Evolutionary conservation across 2,888 invertebrate species (phyloP).

Genomic region (Hypsopygia costalis): DNA sequence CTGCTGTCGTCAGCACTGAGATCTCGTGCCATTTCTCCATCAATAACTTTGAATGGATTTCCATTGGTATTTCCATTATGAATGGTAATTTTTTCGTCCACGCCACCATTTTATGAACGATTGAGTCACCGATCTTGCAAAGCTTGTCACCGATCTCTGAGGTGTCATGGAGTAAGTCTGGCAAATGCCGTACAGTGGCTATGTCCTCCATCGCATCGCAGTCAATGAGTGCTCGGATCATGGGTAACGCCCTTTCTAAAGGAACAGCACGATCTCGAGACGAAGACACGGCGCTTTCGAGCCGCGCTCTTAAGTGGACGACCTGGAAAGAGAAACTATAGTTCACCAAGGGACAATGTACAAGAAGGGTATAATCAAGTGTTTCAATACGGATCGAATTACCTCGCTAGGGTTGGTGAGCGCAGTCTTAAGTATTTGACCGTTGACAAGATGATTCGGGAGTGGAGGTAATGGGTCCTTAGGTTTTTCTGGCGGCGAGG

Average conservation of each 20-base stretch:
- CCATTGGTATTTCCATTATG: constrained; percentile 97
- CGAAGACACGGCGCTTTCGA: constrained; percentile 94
- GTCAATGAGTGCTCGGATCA: constrained; percentile 96
- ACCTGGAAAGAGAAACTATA: constrained; percentile 56
- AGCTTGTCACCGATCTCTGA: constrained; percentile 95
- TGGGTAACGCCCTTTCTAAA: constrained; percentile 90
- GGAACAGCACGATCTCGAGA: constrained; percentile 91
- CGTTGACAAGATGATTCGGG: constrained; percentile 92
- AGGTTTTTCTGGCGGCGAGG: constrained; percentile 70
- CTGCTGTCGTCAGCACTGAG: constrained; percentile 95
- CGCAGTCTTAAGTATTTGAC: constrained; percentile 96
- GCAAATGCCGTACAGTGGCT: constrained; percentile 94
- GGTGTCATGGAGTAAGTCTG: constrained; percentile 94
- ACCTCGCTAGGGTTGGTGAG: constrained; percentile 95
- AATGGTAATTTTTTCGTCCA: constrained; percentile 99
- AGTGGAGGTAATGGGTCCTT: constrained; percentile 77
- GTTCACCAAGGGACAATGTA: constrained; percentile 2
- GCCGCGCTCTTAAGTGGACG: constrained; percentile 91
- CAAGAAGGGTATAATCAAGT: not conserved
- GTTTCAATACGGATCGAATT: constrained; percentile 21
- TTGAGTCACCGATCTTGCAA: constrained; percentile 98
- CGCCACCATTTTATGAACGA: constrained; percentile 98
- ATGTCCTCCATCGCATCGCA: constrained; percentile 98
- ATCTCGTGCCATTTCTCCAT: constrained; percentile 99
- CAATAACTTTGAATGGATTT: constrained; percentile 96